These are phyloP conservation scores for Erithacus rubecula DNA, from an alignment of 2,797 vertebrate genomes.

Conservation along the genomic window DNA sequence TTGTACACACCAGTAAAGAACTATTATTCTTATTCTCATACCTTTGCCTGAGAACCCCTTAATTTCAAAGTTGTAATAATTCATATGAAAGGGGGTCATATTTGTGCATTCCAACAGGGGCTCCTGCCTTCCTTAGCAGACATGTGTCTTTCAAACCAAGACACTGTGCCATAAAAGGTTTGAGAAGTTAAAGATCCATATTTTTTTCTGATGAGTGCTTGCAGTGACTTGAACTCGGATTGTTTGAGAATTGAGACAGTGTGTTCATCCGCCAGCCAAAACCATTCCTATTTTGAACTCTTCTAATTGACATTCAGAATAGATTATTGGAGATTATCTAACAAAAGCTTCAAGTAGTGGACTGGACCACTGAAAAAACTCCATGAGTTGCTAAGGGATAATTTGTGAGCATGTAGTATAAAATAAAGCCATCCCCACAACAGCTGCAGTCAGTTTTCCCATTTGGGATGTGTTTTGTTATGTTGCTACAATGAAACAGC, in stretches of 20 bases:
- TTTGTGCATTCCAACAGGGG: not conserved
- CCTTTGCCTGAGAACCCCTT: not conserved
- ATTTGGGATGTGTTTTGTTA: not conserved
- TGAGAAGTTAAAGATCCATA: not conserved
- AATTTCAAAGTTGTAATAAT: not conserved
- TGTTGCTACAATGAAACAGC: not conserved
- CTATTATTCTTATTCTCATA: not conserved
- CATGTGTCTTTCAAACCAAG: not conserved
- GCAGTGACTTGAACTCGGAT: not conserved
- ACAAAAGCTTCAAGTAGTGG: not conserved
- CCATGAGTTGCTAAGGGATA: not conserved
- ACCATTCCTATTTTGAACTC: not conserved
- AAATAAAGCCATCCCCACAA: not conserved
- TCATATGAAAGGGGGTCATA: fast-evolving
- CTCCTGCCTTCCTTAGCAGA: not conserved
- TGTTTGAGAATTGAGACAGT: not conserved
- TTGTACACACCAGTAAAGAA: not conserved
- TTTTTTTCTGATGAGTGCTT: not conserved
- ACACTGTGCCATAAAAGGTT: not conserved
- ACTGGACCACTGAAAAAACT: not conserved
- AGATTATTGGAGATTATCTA: not conserved
- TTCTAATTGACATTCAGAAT: not conserved
- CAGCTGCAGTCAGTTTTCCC: not conserved
- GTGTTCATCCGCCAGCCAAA: not conserved
- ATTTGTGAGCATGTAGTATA: not conserved